Evolutionary conservation across 2,113 vertebrate species (phyloP).

Genomic region (Ardeotis arabs): DNA sequence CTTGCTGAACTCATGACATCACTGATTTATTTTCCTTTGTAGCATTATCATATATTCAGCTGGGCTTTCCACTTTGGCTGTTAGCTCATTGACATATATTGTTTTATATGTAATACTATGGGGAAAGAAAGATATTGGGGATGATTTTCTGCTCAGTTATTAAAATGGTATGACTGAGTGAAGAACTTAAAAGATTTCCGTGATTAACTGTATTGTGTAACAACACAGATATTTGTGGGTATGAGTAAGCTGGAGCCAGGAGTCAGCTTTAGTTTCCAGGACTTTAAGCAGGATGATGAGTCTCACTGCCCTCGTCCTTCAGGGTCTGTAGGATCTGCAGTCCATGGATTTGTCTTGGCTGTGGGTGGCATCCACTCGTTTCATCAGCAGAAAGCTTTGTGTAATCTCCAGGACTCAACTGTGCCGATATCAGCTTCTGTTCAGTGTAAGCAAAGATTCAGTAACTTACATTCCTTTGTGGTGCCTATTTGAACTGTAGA

Average conservation of each 20-base stretch:
- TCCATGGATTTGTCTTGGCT: background rate
- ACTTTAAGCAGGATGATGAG: background rate
- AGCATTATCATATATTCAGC: background rate
- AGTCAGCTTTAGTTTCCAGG: background rate
- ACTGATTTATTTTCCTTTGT: slow-evolving; percentile 31
- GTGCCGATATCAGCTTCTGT: accelerated
- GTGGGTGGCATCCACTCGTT: background rate
- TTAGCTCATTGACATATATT: slow-evolving; percentile 13
- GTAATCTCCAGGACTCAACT: background rate
- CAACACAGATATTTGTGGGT: background rate
- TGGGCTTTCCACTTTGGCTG: background rate
- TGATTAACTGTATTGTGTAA: background rate
- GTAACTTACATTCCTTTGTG: background rate
- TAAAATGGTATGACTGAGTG: background rate
- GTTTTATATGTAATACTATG: slow-evolving; percentile 9
- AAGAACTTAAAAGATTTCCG: background rate
- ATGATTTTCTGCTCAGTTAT: slow-evolving; percentile 22
- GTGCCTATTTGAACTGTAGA: background rate
- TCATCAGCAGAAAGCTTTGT: background rate
- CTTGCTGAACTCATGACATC: background rate
- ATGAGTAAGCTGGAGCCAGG: background rate
- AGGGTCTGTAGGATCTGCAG: background rate
- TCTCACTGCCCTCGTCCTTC: background rate
- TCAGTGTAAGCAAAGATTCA: background rate
- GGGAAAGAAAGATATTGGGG: background rate